Percentiles rank a stretch among this genome's conserved stretches.
Conservation (phyloP, 2,797 vertebrate species). For the Notoglanidium macrostoma region DNA sequence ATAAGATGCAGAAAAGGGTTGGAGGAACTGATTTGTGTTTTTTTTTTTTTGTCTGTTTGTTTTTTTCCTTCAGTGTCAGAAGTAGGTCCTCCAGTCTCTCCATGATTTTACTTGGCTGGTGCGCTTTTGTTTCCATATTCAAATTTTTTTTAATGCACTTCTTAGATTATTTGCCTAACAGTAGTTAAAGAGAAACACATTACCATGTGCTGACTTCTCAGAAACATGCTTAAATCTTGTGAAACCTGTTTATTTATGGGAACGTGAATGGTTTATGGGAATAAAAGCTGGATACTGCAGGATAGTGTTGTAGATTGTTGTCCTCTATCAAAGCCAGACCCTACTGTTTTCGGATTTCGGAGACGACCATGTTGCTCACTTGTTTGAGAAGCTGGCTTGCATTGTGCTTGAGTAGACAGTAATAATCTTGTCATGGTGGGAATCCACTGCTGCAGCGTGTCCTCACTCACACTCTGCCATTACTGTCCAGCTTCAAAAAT, state of each 20-base stretch:
- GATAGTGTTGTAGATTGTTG: background rate
- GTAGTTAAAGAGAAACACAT: slow-evolving; percentile 13
- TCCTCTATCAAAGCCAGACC: background rate
- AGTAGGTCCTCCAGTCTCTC: background rate
- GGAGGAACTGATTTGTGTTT: background rate
- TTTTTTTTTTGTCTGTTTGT: background rate
- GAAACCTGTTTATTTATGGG: background rate
- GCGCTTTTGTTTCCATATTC: slow-evolving; percentile 14
- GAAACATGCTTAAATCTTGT: background rate
- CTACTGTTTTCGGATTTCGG: slow-evolving; percentile 24
- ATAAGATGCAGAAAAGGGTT: background rate
- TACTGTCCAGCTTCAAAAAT: slow-evolving; percentile 22
- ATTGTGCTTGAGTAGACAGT: slow-evolving; percentile 28
- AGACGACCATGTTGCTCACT: slow-evolving; percentile 30
- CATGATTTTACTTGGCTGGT: background rate
- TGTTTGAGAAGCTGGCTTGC: slow-evolving; percentile 7
- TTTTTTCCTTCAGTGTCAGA: background rate
- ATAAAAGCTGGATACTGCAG: background rate
- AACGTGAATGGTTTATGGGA: background rate
- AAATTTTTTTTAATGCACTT: background rate
- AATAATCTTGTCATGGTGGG: slow-evolving; percentile 49
- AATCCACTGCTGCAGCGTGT: slow-evolving; percentile 42
- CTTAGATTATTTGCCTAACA: slow-evolving; percentile 28
- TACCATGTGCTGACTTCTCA: background rate
- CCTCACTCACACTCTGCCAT: slow-evolving; percentile 39